phyloP scores from a whole-genome alignment of 64 coral and sea anemone species.

The Cladopsammia gracilis region DNA sequence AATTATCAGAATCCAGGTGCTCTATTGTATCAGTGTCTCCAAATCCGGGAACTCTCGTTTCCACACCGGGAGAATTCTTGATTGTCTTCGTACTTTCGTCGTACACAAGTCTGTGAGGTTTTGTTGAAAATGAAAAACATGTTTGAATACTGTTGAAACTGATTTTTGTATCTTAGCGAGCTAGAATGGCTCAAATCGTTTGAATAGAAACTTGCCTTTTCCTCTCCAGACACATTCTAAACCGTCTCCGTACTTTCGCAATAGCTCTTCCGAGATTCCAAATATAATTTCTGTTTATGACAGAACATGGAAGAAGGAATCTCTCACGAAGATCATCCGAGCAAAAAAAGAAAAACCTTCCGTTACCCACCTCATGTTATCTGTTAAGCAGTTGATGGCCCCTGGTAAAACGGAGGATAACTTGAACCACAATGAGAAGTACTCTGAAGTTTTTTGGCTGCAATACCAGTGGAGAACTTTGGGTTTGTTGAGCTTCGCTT shows the following conservation, averaged over 20 bases:
- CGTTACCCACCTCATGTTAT: conserved; percentile 66
- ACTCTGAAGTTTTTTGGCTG: conserved; percentile 62
- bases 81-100: conserved; percentile 65
- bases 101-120: conserved; percentile 66
- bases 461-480: conserved; percentile 50
- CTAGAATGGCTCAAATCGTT: no score
- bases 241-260: no score
- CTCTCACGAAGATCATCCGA: no score
- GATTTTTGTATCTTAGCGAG: background rate
- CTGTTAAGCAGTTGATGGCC: conserved; percentile 57
- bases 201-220: no score
- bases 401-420: conserved; percentile 60
- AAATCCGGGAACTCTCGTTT: conserved; percentile 86
- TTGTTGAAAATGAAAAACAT: background rate
- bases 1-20: conserved; percentile 70
- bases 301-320: no score
- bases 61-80: conserved; percentile 78
- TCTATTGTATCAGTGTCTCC: conserved; percentile 85
- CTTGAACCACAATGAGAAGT: conserved; percentile 72
- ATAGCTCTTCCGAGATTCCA: no score
- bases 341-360: no score
- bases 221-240: no score
- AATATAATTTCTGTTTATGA: no score
- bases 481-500: conserved; percentile 76
- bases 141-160: background rate